Evolutionary conservation across 2,888 invertebrate species (phyloP), one percentile per base, ranked within the genome.

Genomic region (Drosophila picticornis): DNA sequence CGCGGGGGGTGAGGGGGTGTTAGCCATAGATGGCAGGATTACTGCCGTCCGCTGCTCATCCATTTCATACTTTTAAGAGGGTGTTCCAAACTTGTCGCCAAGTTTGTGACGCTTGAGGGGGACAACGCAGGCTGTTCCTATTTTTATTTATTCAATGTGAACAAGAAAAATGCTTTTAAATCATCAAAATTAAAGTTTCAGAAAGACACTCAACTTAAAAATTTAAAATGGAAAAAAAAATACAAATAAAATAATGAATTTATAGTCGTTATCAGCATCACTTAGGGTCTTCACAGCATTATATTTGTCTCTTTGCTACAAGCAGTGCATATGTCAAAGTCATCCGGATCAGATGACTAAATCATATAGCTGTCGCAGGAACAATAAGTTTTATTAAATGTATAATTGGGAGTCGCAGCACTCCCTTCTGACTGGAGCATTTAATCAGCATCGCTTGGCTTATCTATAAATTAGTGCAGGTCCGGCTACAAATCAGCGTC

Each of bases 401-500:
- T 40, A n/a, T n/a, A n/a, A 40, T 40, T 40, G 0, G 2, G 40
- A 22, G 7, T 13, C 22, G 46, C 16, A 16, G 4, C 7, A 16
- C 7, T 7, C 22, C 13, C 7, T 57, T 36, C 16, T 16, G 46
- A 7, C 4, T 46, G 25, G 25, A 16, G 13, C 22, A 19, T 67
- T 60, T 69, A 72, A 75, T 65, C 60, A 73, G 50, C 36, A 31
- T 40, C 57, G 61, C 43, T 59, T 65, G 50, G 77, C 72, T 88
- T 84, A 82, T 82, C 85, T 80, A 74, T 72, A 75, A 88, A 85
- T 85, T 77, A 82, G 75, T 74, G 59, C 71, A 80, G 56, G 50
- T 59, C 53, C 53, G 56, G 56, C 80, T 69, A 78, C 81, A 84
- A 81, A 75, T 81, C 78, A 83, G 69, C 68, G 61, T 46, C 32